A percentile compares a stretch with the other conserved stretches of the same genome.
Evolutionary conservation across 53 echinoderm and acorn worm species (phyloP).

Genomic region (Holothuria leucospilota): DNA sequence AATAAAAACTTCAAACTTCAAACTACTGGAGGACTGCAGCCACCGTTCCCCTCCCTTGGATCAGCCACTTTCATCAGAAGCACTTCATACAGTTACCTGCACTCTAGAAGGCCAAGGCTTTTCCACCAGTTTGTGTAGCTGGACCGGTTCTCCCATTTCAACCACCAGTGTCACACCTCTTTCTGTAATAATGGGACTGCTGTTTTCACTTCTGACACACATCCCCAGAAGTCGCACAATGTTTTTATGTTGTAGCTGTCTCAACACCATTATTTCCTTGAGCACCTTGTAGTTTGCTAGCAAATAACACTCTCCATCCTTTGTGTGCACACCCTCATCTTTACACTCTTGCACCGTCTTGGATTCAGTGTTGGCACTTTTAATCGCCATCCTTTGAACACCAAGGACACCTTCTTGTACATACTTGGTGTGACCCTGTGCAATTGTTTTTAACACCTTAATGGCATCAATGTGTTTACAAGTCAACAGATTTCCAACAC

Average conservation of each 20-base stretch:
- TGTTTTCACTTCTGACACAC: constrained; percentile 92
- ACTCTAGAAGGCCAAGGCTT: constrained; percentile 67
- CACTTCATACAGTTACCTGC: constrained; percentile 52
- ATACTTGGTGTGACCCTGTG: constrained; percentile 82
- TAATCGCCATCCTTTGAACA: constrained; percentile 77
- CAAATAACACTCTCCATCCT: constrained; percentile 88
- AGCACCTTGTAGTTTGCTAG: constrained; percentile 93
- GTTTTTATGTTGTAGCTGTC: constrained; percentile 78
- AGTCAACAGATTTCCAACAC: constrained; percentile 33
- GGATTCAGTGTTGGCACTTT: constrained; percentile 82
- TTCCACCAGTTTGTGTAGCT: constrained; percentile 74
- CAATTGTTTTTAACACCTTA: constrained; percentile 70
- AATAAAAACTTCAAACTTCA: too few relatives aligned
- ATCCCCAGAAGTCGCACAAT: constrained; percentile 85
- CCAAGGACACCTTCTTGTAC: constrained; percentile 81
- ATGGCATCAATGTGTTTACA: constrained; percentile 86
- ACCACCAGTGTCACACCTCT: constrained; percentile 90
- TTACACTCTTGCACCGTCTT: constrained; percentile 82
- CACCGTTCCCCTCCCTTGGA: too few relatives aligned
- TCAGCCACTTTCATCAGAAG: too few relatives aligned
- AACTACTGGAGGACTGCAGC: too few relatives aligned
- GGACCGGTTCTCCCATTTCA: constrained; percentile 85
- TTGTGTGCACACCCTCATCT: constrained; percentile 72
- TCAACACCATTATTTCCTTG: constrained; percentile 91
- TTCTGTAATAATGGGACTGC: constrained; percentile 86